These are phyloP conservation scores for Toxotes lorentzi DNA, from an alignment of 2,797 vertebrate genomes.

Conservation along the genomic window DNA sequence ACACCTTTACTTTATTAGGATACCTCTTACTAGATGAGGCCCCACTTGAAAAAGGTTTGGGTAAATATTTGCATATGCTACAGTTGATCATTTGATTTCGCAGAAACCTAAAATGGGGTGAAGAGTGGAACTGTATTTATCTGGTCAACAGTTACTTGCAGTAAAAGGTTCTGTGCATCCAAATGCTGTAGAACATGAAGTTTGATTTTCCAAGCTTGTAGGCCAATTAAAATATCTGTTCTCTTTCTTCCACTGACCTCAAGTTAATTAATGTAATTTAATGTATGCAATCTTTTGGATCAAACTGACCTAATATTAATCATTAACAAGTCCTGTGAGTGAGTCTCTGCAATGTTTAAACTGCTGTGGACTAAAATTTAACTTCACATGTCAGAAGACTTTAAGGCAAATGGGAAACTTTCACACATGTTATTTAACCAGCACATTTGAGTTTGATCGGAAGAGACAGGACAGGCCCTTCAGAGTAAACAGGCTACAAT, in stretches of 20 bases:
- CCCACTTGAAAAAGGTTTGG: background rate
- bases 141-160: background rate
- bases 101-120: background rate
- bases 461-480: slow-evolving; percentile 59
- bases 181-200: background rate
- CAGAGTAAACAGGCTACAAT: slow-evolving; percentile 10
- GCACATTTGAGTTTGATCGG: slow-evolving; percentile 59
- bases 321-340: slow-evolving; percentile 8
- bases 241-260: background rate
- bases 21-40: background rate
- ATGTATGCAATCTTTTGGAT: background rate
- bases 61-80: slow-evolving; percentile 15
- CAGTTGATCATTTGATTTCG: background rate
- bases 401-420: slow-evolving; percentile 18
- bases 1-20: background rate
- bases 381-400: background rate
- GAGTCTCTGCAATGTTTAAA: background rate
- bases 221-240: background rate
- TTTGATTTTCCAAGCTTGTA: background rate
- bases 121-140: background rate
- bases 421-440: slow-evolving; percentile 46
- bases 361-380: slow-evolving; percentile 1
- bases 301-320: slow-evolving; percentile 1
- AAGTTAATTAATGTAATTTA: background rate
- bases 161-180: background rate